phyloP scores from a whole-genome alignment of 2,113 vertebrate species.

The Misgurnus mizolepis region DNA sequence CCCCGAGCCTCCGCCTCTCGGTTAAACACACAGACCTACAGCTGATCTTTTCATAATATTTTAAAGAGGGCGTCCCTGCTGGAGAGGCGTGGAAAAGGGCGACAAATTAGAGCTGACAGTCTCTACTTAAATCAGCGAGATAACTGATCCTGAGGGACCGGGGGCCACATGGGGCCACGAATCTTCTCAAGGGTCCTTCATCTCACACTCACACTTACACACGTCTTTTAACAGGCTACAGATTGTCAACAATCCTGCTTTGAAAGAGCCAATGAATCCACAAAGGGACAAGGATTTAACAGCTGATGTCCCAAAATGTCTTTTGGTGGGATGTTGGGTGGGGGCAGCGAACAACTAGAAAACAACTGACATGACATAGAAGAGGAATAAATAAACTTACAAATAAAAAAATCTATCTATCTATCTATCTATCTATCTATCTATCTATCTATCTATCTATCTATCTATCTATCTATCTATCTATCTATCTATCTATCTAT shows the following conservation, averaged over 20 bases:
- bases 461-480: background rate
- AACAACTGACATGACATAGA: background rate
- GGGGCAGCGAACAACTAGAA: background rate
- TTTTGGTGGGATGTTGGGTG: slow-evolving; percentile 52
- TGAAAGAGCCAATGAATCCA: slow-evolving; percentile 81
- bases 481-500: background rate
- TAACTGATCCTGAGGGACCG: slow-evolving; percentile 80
- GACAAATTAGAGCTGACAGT: slow-evolving; percentile 87
- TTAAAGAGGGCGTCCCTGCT: slow-evolving; percentile 73
- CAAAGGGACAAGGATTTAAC: slow-evolving; percentile 78
- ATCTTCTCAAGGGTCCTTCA: slow-evolving; percentile 81
- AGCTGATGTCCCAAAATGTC: slow-evolving; percentile 74
- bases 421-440: background rate
- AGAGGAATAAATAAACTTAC: background rate
- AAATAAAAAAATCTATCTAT: background rate
- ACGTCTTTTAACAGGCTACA: slow-evolving; percentile 79
- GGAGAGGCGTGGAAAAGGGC: slow-evolving; percentile 71
- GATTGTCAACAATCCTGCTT: slow-evolving; percentile 80
- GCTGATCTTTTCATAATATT: slow-evolving; percentile 83
- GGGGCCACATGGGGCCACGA: slow-evolving; percentile 74
- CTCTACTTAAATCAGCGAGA: slow-evolving; percentile 84
- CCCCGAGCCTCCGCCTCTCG: slow-evolving; percentile 67
- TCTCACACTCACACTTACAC: slow-evolving; percentile 68
- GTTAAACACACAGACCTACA: slow-evolving; percentile 74
- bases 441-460: background rate